Evolutionary conservation across 2,113 vertebrate species (phyloP), one percentile per base, ranked within the genome.

Genomic region (Plestiodon gilberti): DNA sequence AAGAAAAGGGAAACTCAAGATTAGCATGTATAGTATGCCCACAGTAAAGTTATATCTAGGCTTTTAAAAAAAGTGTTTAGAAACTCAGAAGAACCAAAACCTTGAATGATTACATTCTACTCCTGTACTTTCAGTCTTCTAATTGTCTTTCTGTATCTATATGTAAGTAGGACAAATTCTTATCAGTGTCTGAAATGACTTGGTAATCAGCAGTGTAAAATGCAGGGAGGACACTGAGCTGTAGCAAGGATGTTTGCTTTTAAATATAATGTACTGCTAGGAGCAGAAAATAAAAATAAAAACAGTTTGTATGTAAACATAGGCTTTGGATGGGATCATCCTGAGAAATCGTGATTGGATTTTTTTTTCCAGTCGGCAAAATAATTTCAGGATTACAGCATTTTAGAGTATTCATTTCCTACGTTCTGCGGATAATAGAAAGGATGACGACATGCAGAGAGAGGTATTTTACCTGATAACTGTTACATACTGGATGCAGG

Each of bases 401-500:
- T 18, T 38, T 14, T 65, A 61, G 20, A 18, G 43, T 79, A 67
- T 78, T 87, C 0, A 88, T 90, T 87, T 84, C 83, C 80, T 86
- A 57, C 65, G 71, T 93, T 88, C 83, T 90, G 83, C 90, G 86
- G 88, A 87, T 88, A 91, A 85, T 88, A 30, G 30, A 87, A 81
- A 94, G 75, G 84, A 83, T 87, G 91, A 93, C 43, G 0, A 64
- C 28, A 83, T 91, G 89, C 76, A 90, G 87, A 35, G 59, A 82
- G 91, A 87, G 75, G 78, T 69, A 83, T 95, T 91, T 87, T 59
- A 92, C 91, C 87, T 93, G 87, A 92, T 94, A 83, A 92, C 87
- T 94, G 88, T 86, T 94, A 96, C 93, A 91, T 93, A 94, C 89
- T 22, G 7, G 43, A 90, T 95, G 67, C 89, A 95, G 92, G 94